phyloP scores from a whole-genome alignment of 2,113 vertebrate species.

The Nansenia antarctica region DNA sequence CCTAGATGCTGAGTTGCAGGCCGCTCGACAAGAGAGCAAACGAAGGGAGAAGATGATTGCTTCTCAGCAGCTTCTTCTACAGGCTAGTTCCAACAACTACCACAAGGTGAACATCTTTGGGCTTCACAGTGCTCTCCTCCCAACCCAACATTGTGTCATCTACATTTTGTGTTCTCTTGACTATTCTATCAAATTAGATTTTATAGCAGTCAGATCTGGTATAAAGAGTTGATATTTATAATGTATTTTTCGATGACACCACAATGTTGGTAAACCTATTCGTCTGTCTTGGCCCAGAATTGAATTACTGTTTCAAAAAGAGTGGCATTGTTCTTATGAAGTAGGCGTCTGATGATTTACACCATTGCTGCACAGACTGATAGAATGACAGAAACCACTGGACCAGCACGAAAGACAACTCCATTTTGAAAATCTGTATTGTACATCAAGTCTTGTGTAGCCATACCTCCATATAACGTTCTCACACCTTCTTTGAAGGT shows the following conservation, averaged over 20 bases:
- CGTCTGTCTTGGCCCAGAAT: neutral
- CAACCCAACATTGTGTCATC: neutral
- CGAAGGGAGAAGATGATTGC: slow-evolving; percentile 71
- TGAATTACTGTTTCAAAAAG: neutral
- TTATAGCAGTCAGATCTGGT: neutral
- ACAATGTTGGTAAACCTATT: neutral
- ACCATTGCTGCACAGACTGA: neutral
- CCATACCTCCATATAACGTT: no score
- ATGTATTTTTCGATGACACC: neutral
- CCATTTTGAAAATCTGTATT: no score
- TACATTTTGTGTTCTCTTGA: neutral
- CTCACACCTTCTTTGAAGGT: no score
- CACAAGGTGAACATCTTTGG: slow-evolving; percentile 60
- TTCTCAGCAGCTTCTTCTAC: slow-evolving; percentile 71
- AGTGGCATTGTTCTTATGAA: neutral
- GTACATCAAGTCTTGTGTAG: no score
- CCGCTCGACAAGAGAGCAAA: slow-evolving; percentile 65
- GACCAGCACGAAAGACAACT: neutral
- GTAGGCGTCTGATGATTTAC: neutral
- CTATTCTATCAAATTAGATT: neutral
- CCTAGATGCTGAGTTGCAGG: slow-evolving; percentile 56
- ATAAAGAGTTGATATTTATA: neutral
- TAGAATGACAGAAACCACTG: neutral
- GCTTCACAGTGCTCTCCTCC: neutral
- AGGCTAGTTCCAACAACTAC: slow-evolving; percentile 63